Evolutionary conservation across 2,888 invertebrate species (phyloP).

Genomic region (Drosophila recens): DNA sequence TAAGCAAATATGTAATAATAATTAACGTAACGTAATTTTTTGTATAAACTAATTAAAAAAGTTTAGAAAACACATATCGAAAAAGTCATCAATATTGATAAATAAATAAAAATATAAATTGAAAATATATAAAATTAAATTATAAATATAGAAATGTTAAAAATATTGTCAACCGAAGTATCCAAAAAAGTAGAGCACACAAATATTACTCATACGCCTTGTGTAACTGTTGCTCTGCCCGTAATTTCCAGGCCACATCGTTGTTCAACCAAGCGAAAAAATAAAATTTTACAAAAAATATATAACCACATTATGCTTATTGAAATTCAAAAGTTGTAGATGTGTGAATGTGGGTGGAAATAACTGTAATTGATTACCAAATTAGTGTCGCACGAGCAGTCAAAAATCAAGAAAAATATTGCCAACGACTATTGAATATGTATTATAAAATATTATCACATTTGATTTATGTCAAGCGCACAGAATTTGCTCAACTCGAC

Average conservation of each 20-base stretch:
- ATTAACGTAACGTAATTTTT: too few species aligned
- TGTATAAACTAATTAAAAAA: too few species aligned
- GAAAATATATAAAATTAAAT: too few species aligned
- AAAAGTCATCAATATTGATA: too few species aligned
- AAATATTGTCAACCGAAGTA: too few species aligned
- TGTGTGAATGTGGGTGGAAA: constrained; percentile 39
- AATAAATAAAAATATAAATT: too few species aligned
- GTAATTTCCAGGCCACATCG: neutral
- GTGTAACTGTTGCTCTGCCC: constrained; percentile 6
- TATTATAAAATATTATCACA: constrained; percentile 55
- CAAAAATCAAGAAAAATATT: constrained; percentile 51
- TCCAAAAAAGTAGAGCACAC: neutral
- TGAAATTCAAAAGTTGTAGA: constrained; percentile 54
- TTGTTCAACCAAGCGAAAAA: constrained; percentile 25
- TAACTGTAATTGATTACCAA: constrained; percentile 66
- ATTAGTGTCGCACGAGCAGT: constrained; percentile 62
- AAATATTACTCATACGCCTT: constrained; percentile 26
- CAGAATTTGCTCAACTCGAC: constrained; percentile 42
- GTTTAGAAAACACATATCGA: too few species aligned
- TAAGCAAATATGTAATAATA: too few species aligned
- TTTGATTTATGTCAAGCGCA: constrained; percentile 63
- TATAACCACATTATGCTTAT: constrained; percentile 37
- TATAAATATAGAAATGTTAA: too few species aligned
- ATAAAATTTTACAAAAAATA: constrained; percentile 15
- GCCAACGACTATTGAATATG: constrained; percentile 39